Conservation (phyloP, 2,797 vertebrate genomes). For the Mormyrus proboscirostris region DNA sequence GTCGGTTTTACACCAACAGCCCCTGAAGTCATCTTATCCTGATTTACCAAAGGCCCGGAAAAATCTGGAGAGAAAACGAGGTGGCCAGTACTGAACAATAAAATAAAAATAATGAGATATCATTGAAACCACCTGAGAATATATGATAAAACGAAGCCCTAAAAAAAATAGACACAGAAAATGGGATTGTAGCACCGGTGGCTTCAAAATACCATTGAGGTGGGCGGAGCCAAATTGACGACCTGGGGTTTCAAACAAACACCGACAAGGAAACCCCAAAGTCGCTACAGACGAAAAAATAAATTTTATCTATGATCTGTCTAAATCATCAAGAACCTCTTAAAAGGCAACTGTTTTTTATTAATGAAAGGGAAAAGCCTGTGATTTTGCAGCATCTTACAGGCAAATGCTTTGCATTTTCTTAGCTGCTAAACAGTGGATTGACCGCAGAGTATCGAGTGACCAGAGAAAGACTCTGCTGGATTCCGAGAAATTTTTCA, state of each 20-base stretch:
- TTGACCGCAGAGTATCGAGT: background rate
- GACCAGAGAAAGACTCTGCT: background rate
- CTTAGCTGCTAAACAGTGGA: background rate
- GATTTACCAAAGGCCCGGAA: background rate
- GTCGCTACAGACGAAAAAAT: background rate
- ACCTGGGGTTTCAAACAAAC: background rate
- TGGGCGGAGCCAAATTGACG: background rate
- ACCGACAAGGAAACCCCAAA: background rate
- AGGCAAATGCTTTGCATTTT: background rate
- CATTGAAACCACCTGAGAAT: background rate
- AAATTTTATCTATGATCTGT: background rate
- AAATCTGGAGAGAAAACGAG: background rate
- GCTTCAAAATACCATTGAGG: background rate
- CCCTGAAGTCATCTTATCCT: background rate
- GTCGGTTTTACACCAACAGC: background rate
- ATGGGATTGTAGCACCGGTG: background rate
- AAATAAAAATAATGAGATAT: background rate
- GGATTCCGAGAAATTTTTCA: constrained; percentile 24
- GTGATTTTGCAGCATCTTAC: background rate
- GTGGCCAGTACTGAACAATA: background rate
- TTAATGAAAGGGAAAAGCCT: background rate
- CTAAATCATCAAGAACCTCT: background rate
- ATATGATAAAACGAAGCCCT: background rate
- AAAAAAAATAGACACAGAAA: background rate
- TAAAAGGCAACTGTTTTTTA: background rate